Evolutionary conservation across 2,797 vertebrate genomes (phyloP).

Genomic region (Cygnus olor): DNA sequence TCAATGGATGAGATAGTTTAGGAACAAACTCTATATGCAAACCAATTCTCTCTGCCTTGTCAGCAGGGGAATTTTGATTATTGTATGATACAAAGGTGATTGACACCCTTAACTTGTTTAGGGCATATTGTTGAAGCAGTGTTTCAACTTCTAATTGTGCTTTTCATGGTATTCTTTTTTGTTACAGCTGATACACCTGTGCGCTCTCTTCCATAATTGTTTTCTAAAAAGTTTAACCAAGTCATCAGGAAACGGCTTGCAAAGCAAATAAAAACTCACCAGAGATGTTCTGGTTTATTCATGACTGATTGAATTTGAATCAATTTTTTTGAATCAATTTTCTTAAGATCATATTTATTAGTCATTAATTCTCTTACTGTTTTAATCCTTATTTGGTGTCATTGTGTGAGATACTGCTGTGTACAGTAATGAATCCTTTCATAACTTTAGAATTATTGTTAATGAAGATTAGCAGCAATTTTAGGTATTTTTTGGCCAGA

Average conservation of each 20-base stretch:
- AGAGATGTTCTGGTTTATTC: background rate
- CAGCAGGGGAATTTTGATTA: background rate
- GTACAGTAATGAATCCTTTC: background rate
- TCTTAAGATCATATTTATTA: background rate
- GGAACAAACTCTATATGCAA: background rate
- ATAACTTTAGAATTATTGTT: background rate
- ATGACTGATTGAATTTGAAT: background rate
- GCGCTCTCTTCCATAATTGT: background rate
- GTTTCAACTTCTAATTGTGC: background rate
- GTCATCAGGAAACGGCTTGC: background rate
- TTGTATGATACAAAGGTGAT: background rate
- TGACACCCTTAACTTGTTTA: background rate
- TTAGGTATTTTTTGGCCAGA: background rate
- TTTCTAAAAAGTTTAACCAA: background rate
- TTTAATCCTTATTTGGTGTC: background rate
- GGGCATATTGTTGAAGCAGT: background rate
- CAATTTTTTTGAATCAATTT: background rate
- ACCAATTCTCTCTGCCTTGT: background rate
- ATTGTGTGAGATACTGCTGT: background rate
- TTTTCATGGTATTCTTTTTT: background rate
- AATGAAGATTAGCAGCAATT: background rate
- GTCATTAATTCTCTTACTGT: rapidly evolving
- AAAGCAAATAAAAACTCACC: background rate
- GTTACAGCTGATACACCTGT: background rate
- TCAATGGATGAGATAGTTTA: background rate